phyloP scores from a whole-genome alignment of 2,113 vertebrate species.

The human (Homo sapiens) region DNA sequence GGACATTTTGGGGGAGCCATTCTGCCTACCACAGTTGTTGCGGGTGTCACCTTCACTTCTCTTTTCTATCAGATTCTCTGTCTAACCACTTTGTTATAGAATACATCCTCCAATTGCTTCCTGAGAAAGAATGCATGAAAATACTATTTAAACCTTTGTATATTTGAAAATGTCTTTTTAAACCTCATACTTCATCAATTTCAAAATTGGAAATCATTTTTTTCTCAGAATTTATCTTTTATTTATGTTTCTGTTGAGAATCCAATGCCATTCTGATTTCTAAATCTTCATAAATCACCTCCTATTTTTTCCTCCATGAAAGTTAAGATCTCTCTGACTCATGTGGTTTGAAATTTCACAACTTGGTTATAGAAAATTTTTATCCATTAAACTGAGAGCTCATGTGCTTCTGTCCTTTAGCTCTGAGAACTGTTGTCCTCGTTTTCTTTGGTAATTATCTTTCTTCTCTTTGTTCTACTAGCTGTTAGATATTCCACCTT shows the following conservation, averaged over 20 bases:
- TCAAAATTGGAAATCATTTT: neutral
- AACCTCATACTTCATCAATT: neutral
- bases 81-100: neutral
- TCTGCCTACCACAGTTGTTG: neutral
- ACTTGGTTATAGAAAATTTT: neutral
- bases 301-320: neutral
- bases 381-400: neutral
- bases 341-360: neutral
- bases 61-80: neutral
- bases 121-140: neutral
- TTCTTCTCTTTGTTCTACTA: neutral
- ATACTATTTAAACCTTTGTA: neutral
- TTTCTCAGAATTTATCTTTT: neutral
- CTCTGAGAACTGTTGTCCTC: neutral
- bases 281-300: neutral
- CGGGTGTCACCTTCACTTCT: neutral
- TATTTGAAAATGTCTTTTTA: neutral
- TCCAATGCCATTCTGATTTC: neutral
- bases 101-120: neutral
- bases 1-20: neutral
- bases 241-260: neutral
- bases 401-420: neutral
- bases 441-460: neutral
- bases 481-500: neutral
- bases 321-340: neutral